Evolutionary conservation across 2,113 vertebrate genomes (phyloP).

Genomic region (Hippolais icterina): DNA sequence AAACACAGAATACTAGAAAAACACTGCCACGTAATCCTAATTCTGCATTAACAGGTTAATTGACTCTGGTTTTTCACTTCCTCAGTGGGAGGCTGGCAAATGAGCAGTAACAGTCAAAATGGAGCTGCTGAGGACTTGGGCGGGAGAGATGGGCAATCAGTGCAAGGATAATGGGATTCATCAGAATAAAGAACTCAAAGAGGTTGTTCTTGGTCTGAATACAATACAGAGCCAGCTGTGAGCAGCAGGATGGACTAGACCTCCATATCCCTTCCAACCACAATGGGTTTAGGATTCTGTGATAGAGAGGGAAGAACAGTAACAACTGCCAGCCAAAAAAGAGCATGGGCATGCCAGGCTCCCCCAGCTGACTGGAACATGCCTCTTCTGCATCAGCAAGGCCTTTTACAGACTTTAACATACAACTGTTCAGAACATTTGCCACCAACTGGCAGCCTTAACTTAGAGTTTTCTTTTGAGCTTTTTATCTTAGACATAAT

Average conservation of each 20-base stretch:
- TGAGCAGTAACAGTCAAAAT: neutral
- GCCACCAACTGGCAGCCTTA: neutral
- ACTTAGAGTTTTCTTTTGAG: neutral
- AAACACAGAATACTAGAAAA: neutral
- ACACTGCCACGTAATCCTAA: neutral
- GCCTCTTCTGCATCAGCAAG: neutral
- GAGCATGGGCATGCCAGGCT: neutral
- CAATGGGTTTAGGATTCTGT: neutral
- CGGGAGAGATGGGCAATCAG: rapidly evolving
- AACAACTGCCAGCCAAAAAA: neutral
- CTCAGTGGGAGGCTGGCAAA: neutral
- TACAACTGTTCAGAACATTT: neutral
- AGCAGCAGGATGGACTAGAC: neutral
- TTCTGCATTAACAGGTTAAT: neutral
- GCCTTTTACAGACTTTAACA: neutral
- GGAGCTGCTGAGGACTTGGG: neutral
- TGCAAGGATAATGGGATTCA: neutral
- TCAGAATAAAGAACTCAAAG: neutral
- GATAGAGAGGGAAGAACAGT: neutral
- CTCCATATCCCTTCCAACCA: neutral
- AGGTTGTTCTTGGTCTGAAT: neutral
- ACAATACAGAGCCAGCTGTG: neutral
- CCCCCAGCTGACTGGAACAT: neutral
- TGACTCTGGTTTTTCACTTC: neutral
- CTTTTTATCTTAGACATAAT: neutral